Base-by-base conservation (phyloP, 2,113 vertebrate genomes). In the Etheostoma cragini region DNA sequence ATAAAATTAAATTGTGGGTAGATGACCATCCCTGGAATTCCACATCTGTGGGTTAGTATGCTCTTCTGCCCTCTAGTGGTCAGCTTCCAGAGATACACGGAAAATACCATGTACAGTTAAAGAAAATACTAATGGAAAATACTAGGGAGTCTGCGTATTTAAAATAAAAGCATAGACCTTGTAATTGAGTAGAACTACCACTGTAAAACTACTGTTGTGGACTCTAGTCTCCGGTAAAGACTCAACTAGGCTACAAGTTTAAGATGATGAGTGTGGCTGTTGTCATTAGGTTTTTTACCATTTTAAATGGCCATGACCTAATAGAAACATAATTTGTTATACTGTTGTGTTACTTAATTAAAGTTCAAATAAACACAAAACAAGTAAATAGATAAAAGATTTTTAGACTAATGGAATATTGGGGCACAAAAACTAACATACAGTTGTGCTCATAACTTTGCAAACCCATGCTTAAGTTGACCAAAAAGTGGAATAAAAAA, bases 141-240 rank as follows among this genome's bases (percentile, higher is more conserved):
- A 57, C 16, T 3, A 46, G 14, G 0, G 5, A 13, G 16, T 53
- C 0, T 2, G 4, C 0, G 3, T 0, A 13, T 89, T 88, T 84
- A 87, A 83, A 85, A 74, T 83, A 83, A 88, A 78, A 76, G 46
- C 15, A 52, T 3, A 6, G 0, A 7, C 1, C 14, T 46, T 80
- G 8, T 50, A 14, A 42, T 52, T 58, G 4, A 38, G 10, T 30
- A 4, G 26, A 33, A 52, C 45, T n/a, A n/a, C n/a, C n/a, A n/a
- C n/a, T n/a, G n/a, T 12, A 30, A 22, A 11, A 0, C 3, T 22
- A 1, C 5, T 24, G 1, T 3, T 61, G 5, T 35, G 1, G 3
- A 72, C 17, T 11, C 1, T 24, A 10, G 0, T 45, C 1, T 19
- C 16, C 2, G n/a, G 0, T 19, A 11, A 0, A 5, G 5, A 8